Evolutionary conservation across 2,888 invertebrate genomes (phyloP).

Genomic region (Podabrus alpinus): DNA sequence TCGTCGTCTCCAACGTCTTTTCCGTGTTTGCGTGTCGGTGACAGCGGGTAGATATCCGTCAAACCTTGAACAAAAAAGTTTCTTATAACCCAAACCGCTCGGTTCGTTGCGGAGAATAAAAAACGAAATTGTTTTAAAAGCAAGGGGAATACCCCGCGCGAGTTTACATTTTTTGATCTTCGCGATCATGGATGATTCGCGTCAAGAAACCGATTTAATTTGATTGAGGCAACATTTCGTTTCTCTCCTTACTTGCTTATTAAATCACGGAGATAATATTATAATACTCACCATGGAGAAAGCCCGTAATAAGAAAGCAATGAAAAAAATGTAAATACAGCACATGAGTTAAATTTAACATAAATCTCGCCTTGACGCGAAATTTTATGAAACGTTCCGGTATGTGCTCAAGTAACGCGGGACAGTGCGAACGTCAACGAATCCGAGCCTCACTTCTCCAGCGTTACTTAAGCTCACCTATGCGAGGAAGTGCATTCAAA

Average conservation of each 20-base stretch:
- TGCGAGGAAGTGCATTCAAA: not conserved
- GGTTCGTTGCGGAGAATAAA: not conserved
- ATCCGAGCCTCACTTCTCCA: not conserved
- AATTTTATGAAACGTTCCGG: constrained; percentile 7
- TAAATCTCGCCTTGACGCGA: constrained; percentile 37
- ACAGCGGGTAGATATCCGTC: constrained; percentile 74
- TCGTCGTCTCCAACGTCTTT: constrained; percentile 89
- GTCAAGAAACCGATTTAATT: too few relatives aligned
- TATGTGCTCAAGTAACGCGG: not conserved
- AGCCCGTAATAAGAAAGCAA: constrained; percentile 69
- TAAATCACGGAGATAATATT: not conserved
- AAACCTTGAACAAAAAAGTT: constrained; percentile 64
- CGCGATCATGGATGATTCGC: too few relatives aligned
- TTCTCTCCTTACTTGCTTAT: not conserved
- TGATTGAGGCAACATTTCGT: not conserved
- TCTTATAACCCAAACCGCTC: not conserved
- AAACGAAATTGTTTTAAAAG: not conserved
- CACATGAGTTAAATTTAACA: constrained; percentile 67
- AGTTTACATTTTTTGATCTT: too few relatives aligned
- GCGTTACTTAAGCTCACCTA: not conserved
- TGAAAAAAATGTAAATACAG: constrained; percentile 62
- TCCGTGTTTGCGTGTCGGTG: constrained; percentile 69
- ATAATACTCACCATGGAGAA: constrained; percentile 64
- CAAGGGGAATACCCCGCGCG: too few relatives aligned
- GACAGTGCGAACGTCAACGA: not conserved